A percentile compares a stretch with the other conserved stretches of the same genome.
Conservation (phyloP, 2,888 invertebrate species). For the Morpho achilles region DNA sequence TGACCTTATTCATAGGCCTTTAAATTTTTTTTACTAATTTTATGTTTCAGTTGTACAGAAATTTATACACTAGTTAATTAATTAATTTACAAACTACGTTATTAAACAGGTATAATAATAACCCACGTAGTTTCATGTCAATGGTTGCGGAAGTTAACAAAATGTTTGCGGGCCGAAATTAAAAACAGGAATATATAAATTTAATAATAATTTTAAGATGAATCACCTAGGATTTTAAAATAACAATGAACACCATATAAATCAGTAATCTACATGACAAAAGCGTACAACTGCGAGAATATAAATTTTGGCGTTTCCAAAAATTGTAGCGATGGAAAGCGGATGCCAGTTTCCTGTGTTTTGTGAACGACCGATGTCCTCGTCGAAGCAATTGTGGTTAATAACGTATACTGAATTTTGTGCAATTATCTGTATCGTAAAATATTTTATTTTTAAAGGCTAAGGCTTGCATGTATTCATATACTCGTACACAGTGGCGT, state of each 20-base stretch:
- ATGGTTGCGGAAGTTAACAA: too few relatives aligned
- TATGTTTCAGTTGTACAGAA: too few relatives aligned
- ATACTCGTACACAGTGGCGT: too few relatives aligned
- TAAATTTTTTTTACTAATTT: too few relatives aligned
- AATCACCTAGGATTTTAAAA: conserved; percentile 18
- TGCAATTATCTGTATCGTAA: conserved; percentile 67
- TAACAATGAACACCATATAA: conserved; percentile 23
- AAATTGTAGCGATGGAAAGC: conserved; percentile 66
- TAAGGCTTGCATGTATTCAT: neutral
- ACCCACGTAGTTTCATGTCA: too few relatives aligned
- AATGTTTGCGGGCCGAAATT: too few relatives aligned
- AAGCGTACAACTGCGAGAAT: conserved; percentile 51
- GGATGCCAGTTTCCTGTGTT: conserved; percentile 61
- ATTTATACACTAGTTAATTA: too few relatives aligned
- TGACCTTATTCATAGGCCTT: too few relatives aligned
- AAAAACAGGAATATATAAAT: neutral
- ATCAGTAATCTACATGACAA: conserved; percentile 65
- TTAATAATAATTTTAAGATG: conserved; percentile 15
- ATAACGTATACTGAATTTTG: conserved; percentile 56
- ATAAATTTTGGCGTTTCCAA: conserved; percentile 75
- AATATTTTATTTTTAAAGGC: conserved; percentile 38
- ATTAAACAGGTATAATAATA: too few relatives aligned
- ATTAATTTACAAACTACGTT: too few relatives aligned
- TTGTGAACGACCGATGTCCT: conserved; percentile 72
- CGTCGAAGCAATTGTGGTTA: conserved; percentile 49